Evolutionary conservation across 2,797 vertebrate species (phyloP), one percentile per base, ranked within the genome.

Genomic region (Sebastes matsubarae): DNA sequence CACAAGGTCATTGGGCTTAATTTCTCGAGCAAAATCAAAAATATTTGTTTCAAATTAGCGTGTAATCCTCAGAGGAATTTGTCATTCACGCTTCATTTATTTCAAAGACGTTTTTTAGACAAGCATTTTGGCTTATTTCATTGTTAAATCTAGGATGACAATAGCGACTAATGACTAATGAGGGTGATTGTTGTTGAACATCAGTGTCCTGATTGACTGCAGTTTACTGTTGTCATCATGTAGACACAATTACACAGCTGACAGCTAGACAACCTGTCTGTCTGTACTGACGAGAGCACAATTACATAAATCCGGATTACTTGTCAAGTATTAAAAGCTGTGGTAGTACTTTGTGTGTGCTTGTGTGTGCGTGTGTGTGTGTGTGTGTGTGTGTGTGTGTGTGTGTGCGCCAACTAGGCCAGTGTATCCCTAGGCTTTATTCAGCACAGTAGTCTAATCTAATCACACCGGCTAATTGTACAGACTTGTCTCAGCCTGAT

Each of bases 381-480:
- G 60, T 46, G 60, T 64, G 79, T 54, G 42, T 42, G 57, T 78
- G 67, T 60, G 78, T 69, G 61, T 63, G 80, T 36, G 74, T 72
- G 68, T 77, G 82, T 78, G 71, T 58, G 36, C 8, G 85, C 59
- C 80, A 90, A 85, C 72, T 87, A 87, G 84, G 88, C 82, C 82
- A 83, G 68, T 75, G 68, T 80, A 74, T 83, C 75, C 77, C 82
- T 24, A 57, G 83, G 85, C 83, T 85, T 86, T 79, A 60, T 72
- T 68, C 77, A 83, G 84, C 55, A 81, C 84, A 88, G 80, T 72
- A 75, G 61, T 83, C 75, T 86, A 87, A 87, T 90, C 84, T 85
- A 79, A 91, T 84, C 83, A 86, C 22, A n/a, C n/a, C 34, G 55
- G 82, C 84, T 92, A 84, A 90, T 87, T 87, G 83, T 72, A 71